Percentiles rank a stretch among this genome's conserved stretches.
Evolutionary conservation across 2,113 vertebrate species (phyloP).

Genomic region (Dicaeum eximium): DNA sequence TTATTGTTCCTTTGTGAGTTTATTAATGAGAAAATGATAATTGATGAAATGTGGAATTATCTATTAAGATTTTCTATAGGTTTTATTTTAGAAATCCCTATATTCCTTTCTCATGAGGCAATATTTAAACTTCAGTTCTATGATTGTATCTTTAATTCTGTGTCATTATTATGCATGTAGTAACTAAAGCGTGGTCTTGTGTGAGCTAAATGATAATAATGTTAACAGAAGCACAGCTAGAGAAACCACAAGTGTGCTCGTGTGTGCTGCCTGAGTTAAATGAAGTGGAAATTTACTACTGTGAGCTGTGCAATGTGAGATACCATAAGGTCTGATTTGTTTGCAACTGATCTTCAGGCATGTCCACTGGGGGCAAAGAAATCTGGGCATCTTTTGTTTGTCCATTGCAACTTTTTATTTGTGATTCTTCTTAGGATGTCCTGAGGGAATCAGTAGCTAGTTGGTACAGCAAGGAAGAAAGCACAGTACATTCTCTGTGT

Average conservation of each 20-base stretch:
- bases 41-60: not conserved
- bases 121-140: not conserved
- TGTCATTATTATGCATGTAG: not conserved
- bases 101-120: not conserved
- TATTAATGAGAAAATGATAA: not conserved
- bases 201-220: not conserved
- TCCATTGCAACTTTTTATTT: not conserved
- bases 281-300: not conserved
- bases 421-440: not conserved
- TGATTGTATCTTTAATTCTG: not conserved
- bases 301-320: not conserved
- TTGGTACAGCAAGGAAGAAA: not conserved
- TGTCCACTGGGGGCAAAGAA: not conserved
- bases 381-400: not conserved
- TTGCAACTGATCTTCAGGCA: not conserved
- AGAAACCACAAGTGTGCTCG: not conserved
- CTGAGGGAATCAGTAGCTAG: not conserved
- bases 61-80: not conserved
- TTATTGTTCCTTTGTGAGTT: not conserved
- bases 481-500: not conserved
- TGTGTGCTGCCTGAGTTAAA: not conserved
- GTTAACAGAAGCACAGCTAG: not conserved
- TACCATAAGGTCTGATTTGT: rapidly evolving
- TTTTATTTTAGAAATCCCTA: not conserved
- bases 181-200: not conserved